Evolutionary conservation across 2,113 vertebrate species (phyloP), one percentile per base, ranked within the genome.

Genomic region (Elanus axillaris): DNA sequence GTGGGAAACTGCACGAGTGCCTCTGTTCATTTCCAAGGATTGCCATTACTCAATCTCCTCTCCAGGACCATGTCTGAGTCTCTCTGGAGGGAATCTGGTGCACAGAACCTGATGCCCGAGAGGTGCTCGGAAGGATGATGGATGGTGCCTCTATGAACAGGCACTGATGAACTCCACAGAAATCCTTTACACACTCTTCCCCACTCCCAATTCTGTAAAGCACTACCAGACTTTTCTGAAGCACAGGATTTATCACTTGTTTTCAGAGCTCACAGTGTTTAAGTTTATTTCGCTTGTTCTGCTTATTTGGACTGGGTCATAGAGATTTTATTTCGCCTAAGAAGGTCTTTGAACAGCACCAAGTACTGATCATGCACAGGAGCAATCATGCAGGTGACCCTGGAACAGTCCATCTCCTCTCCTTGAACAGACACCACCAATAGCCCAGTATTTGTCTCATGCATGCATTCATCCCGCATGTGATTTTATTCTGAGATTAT

Each of bases 21-120:
- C 72, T 96, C 18, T 80, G 59, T 13, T 90, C 82, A 50, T 47
- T 96, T 53, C 93, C 93, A 94, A 88, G 66, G 90, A 90, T 88
- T 76, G 45, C 66, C 71, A 85, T 90, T 76, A 88, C 31, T 95
- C 89, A 95, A 18, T 29, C 21, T 43, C 52, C 77, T 79, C 58
- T 86, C 86, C 71, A 93, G 66, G 66, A 91, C 47, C 52, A 76
- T 3, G 2, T 50, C 0, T 34, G 81, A 91, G 62, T 43, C 19
- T 68, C 84, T 85, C 93, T 73, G 74, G 87, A 76, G 90, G 72
- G 59, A 82, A 75, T 5, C 10, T 3, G 12, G 63, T 68, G 58
- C 50, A 32, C 19, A 62, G 62, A 92, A 38, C 3, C 31, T 6
- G 7, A 50, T n/a, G 48, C 74, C 53, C 0, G 0, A 71, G 72